These are phyloP conservation scores for Gnathonemus echidnorhynchus DNA, from an alignment of 2,113 vertebrate species.

Conservation along the genomic window DNA sequence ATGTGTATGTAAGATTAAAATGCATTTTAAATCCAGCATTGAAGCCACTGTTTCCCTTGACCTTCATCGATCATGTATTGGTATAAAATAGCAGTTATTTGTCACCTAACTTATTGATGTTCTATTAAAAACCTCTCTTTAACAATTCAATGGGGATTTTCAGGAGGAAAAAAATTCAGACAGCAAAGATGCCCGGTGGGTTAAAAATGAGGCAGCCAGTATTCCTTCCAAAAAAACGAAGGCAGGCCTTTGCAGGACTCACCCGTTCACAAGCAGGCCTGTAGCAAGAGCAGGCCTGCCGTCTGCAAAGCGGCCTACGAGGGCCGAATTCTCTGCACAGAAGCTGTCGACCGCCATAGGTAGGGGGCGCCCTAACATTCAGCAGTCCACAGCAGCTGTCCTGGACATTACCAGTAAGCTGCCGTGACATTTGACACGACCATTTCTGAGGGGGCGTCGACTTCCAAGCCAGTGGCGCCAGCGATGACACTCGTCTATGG, in stretches of 20 bases:
- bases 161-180: neutral
- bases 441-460: neutral
- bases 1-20: neutral
- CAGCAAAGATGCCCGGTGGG: neutral
- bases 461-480: neutral
- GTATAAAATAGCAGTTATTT: neutral
- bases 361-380: neutral
- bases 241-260: neutral
- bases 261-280: neutral
- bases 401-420: neutral
- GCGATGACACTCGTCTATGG: neutral
- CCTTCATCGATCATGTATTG: neutral
- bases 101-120: neutral
- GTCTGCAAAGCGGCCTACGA: neutral
- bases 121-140: neutral
- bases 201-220: neutral
- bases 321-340: neutral
- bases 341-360: neutral
- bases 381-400: neutral
- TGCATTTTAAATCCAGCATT: neutral
- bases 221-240: neutral
- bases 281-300: neutral
- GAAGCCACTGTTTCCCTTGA: neutral
- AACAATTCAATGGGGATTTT: neutral
- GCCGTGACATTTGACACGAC: neutral